These are phyloP conservation scores for Manis javanica DNA, from an alignment of 2,797 vertebrate genomes.

Conservation along the genomic window DNA sequence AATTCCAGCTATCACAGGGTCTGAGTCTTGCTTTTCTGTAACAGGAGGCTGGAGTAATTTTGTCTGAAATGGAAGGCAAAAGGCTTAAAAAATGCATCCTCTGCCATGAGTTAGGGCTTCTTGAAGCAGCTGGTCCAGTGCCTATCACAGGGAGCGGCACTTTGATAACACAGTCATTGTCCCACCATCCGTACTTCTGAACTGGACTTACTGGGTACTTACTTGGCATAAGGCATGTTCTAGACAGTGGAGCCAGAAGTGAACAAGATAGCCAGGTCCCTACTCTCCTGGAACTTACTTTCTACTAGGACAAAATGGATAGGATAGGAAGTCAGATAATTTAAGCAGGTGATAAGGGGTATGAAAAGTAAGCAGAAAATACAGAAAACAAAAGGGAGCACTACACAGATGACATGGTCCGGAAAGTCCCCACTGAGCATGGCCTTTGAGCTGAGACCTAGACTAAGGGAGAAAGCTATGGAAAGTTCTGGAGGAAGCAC, in stretches of 20 bases:
- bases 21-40: constrained; percentile 91
- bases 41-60: constrained; percentile 82
- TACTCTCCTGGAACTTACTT: neutral
- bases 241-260: neutral
- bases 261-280: neutral
- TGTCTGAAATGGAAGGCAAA: constrained; percentile 69
- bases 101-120: neutral
- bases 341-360: too few species aligned
- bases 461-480: neutral
- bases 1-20: constrained; percentile 95
- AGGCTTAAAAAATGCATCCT: neutral
- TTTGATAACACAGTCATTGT: accelerated
- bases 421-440: neutral
- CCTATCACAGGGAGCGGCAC: accelerated
- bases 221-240: neutral
- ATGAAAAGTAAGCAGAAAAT: neutral
- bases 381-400: neutral
- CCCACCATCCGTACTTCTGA: neutral
- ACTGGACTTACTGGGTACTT: too few species aligned
- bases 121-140: neutral
- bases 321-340: neutral
- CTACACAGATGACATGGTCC: neutral
- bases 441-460: neutral
- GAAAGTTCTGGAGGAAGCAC: neutral
- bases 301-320: neutral